Evolutionary conservation across 2,113 vertebrate species (phyloP).

Genomic region (Agapornis roseicollis): DNA sequence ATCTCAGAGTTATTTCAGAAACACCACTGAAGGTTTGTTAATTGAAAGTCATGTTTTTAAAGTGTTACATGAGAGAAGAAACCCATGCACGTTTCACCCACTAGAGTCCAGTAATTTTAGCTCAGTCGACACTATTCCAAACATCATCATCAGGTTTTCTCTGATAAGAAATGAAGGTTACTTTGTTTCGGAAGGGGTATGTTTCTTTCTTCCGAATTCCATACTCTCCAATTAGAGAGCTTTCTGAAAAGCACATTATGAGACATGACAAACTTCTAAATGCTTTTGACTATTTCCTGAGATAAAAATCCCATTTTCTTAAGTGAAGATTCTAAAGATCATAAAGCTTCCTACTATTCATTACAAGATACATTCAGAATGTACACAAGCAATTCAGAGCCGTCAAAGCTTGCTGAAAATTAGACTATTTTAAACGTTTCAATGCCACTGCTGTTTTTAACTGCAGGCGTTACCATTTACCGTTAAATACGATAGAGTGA

Average conservation of each 20-base stretch:
- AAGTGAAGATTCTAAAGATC: not conserved
- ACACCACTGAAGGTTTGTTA: not conserved
- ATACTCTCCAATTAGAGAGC: not conserved
- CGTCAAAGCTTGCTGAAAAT: not conserved
- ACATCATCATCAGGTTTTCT: not conserved
- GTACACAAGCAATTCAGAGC: not conserved
- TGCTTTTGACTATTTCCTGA: not conserved
- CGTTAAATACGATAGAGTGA: accelerated
- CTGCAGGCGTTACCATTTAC: not conserved
- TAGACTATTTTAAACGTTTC: not conserved
- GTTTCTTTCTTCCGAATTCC: not conserved
- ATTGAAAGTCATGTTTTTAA: not conserved
- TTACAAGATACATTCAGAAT: accelerated
- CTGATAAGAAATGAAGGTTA: not conserved
- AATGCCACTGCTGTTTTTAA: not conserved
- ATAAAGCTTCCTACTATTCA: not conserved
- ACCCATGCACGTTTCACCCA: accelerated
- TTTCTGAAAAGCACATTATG: not conserved
- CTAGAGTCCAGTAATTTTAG: not conserved
- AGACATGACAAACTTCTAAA: not conserved
- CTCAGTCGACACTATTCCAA: not conserved
- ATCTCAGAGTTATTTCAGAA: not conserved
- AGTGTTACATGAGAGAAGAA: not conserved
- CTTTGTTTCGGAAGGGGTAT: not conserved
- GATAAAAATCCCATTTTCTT: not conserved